phyloP scores from a whole-genome alignment of 2,797 vertebrate species.

The Coregonus sp. region DNA sequence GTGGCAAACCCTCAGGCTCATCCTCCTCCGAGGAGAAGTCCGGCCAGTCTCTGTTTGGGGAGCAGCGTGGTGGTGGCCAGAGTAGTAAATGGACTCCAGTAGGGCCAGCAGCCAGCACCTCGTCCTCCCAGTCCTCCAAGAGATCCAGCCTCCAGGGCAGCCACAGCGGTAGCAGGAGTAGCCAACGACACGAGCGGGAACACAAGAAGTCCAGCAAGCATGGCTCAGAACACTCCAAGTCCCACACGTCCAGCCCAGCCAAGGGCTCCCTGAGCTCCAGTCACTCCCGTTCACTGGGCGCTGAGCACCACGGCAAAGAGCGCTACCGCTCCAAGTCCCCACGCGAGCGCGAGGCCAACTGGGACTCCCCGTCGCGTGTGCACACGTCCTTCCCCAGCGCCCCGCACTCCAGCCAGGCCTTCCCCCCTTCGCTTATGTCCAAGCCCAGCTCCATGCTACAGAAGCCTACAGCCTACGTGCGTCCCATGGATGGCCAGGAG shows the following conservation, averaged over 20 bases:
- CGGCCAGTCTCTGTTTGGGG: constrained; percentile 82
- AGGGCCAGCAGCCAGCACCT: constrained; percentile 85
- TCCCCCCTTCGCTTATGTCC: constrained; percentile 95
- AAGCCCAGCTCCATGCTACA: constrained; percentile 95
- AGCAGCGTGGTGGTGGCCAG: constrained; percentile 86
- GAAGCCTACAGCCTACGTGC: constrained; percentile 97
- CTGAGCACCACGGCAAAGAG: constrained; percentile 92
- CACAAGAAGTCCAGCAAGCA: constrained; percentile 92
- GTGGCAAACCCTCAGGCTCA: constrained; percentile 84
- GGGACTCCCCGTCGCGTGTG: constrained; percentile 96
- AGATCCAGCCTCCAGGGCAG: constrained; percentile 83
- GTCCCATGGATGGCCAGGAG: constrained; percentile 98
- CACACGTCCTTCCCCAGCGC: constrained; percentile 88
- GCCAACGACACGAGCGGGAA: constrained; percentile 85
- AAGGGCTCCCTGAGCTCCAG: constrained; percentile 83
- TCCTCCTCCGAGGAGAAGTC: constrained; percentile 90
- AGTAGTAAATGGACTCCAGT: constrained; percentile 98
- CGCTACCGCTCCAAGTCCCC: constrained; percentile 94
- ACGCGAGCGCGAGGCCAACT: constrained; percentile 90
- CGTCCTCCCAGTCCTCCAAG: constrained; percentile 87
- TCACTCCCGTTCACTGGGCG: constrained; percentile 85
- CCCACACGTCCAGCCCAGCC: constrained; percentile 88
- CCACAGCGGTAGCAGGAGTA: constrained; percentile 72
- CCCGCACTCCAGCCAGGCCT: constrained; percentile 90
- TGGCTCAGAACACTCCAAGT: constrained; percentile 89